Percentiles rank a stretch among this genome's conserved stretches.
Evolutionary conservation across 2,797 vertebrate genomes (phyloP).

Genomic region (Ciconia nigra): DNA sequence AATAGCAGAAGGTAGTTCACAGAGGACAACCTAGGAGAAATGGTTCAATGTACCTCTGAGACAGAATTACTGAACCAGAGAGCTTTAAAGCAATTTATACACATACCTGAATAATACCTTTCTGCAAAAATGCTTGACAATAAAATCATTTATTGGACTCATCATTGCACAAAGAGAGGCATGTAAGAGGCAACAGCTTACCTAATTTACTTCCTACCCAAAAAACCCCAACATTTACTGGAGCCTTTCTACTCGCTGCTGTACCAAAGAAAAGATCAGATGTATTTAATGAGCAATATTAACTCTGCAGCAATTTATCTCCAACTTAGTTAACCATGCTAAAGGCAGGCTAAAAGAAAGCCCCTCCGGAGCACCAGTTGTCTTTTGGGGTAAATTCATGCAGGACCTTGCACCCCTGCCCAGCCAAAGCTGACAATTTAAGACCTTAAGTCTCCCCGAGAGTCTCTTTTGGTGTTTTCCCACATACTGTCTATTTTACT

Average conservation of each 20-base stretch:
- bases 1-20: constrained; percentile 2
- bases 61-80: neutral
- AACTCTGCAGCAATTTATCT: neutral
- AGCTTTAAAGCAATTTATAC: neutral
- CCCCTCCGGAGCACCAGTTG: accelerated
- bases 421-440: neutral
- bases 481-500: neutral
- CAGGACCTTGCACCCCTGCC: too few relatives aligned
- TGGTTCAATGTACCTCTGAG: neutral
- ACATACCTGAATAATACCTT: neutral
- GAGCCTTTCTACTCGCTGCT: neutral
- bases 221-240: neutral
- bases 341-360: neutral
- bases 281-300: neutral
- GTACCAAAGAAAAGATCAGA: neutral
- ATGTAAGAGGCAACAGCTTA: neutral
- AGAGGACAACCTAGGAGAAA: neutral
- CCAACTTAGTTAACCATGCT: neutral
- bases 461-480: neutral
- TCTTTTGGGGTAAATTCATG: neutral
- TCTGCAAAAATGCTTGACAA: neutral
- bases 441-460: accelerated
- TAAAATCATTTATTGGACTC: neutral
- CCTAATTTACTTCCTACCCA: neutral
- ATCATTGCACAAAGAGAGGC: neutral